These are phyloP conservation scores for Crotophaga sulcirostris DNA, from an alignment of 2,113 vertebrate species.

Conservation along the genomic window DNA sequence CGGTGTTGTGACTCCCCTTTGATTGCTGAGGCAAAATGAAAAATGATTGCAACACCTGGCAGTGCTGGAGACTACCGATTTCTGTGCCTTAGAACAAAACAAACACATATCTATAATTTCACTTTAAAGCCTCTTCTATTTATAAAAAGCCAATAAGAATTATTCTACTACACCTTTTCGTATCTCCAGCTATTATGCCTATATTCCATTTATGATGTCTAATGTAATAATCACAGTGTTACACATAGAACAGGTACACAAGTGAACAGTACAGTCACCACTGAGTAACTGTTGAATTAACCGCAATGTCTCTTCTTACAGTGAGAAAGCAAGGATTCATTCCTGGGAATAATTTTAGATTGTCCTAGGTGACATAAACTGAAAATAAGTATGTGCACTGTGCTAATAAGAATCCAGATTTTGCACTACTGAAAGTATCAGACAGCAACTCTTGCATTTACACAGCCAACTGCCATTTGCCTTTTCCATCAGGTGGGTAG, in stretches of 20 bases:
- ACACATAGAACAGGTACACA: background rate
- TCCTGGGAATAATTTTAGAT: background rate
- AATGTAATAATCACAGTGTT: background rate
- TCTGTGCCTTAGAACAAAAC: background rate
- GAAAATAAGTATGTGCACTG: background rate
- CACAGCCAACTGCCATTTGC: background rate
- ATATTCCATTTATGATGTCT: background rate
- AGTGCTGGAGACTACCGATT: background rate
- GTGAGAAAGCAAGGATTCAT: background rate
- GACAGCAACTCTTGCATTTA: background rate
- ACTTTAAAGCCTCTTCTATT: background rate
- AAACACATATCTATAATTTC: background rate
- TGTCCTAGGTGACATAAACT: background rate
- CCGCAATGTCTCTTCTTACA: background rate
- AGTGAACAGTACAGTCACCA: background rate
- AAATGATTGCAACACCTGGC: background rate
- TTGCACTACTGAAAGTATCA: background rate
- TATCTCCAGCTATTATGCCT: background rate
- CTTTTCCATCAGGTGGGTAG: background rate
- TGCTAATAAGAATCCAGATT: background rate
- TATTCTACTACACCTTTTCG: rapidly evolving
- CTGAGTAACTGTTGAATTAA: background rate
- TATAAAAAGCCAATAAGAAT: background rate
- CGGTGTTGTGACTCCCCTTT: background rate
- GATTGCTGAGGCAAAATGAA: background rate